Conservation (phyloP, 1,140 invertebrate species). For the Cotesia typhae region DNA sequence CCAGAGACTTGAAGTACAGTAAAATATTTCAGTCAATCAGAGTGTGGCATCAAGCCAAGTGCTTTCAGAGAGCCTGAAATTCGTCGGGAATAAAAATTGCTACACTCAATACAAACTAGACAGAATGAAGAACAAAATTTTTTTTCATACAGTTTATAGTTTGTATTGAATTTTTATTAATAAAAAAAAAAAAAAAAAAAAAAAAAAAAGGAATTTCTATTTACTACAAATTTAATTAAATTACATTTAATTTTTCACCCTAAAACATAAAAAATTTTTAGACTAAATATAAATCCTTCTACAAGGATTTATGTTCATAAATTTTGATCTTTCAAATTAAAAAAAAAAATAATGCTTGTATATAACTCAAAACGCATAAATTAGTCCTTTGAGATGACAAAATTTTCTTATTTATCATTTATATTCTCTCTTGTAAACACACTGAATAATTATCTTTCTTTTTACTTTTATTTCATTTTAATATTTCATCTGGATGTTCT, state of each 20-base stretch:
- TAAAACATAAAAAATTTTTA: too few species aligned
- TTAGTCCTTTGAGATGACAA: neutral
- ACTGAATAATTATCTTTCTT: neutral
- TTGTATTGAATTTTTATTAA: too few species aligned
- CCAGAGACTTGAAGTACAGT: neutral
- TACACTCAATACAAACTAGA: neutral
- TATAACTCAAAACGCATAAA: slow-evolving; percentile 15
- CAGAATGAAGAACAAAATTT: too few species aligned
- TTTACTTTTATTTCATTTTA: slow-evolving; percentile 6
- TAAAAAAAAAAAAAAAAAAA: too few species aligned
- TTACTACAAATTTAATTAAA: too few species aligned
- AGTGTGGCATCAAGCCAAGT: slow-evolving; percentile 32
- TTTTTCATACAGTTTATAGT: too few species aligned
- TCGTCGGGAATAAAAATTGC: slow-evolving; percentile 41
- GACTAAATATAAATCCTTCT: too few species aligned
- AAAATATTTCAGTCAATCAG: slow-evolving; percentile 32
- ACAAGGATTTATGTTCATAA: too few species aligned
- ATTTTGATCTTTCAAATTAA: too few species aligned
- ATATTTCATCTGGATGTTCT: neutral
- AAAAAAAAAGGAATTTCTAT: too few species aligned
- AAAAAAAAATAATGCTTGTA: slow-evolving; percentile 23
- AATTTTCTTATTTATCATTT: neutral
- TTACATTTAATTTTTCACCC: too few species aligned
- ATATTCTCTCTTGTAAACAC: too few species aligned
- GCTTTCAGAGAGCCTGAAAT: slow-evolving; percentile 27